Evolutionary conservation across 2,113 vertebrate genomes (phyloP).

Genomic region (Empidonax alnorum): DNA sequence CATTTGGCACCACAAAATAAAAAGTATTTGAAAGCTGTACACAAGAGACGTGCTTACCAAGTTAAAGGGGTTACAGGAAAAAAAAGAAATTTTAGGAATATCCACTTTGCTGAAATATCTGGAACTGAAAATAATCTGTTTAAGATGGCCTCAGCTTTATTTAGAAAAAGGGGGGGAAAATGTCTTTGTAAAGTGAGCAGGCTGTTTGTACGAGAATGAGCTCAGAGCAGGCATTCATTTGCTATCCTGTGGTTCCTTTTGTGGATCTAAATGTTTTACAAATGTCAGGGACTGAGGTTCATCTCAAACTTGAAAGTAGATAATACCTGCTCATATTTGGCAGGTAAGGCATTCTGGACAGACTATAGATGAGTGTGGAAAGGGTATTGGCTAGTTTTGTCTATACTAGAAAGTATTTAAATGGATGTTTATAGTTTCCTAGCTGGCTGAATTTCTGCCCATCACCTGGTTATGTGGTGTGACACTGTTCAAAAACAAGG

Average conservation of each 20-base stretch:
- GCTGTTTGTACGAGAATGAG: neutral
- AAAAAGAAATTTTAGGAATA: neutral
- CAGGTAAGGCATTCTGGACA: neutral
- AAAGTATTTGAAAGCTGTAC: conserved; percentile 36
- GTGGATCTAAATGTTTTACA: neutral
- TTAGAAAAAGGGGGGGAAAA: neutral
- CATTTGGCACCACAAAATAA: conserved; percentile 23
- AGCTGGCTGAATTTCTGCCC: neutral
- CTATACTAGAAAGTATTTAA: neutral
- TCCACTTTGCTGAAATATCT: neutral
- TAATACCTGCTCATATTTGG: neutral
- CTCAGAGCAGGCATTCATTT: neutral
- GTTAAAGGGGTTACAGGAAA: neutral
- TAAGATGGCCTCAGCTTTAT: neutral
- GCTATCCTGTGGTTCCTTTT: neutral
- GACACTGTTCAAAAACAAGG: neutral
- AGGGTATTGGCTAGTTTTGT: neutral
- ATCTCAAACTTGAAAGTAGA: neutral
- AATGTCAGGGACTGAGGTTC: neutral
- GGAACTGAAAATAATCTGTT: neutral
- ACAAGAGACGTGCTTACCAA: conserved; percentile 15
- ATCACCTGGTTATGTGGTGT: neutral
- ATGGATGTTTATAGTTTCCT: neutral
- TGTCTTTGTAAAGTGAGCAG: neutral
- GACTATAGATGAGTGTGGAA: neutral